Conservation (phyloP, 2,888 invertebrate species). For the Xestia sexstrigata region DNA sequence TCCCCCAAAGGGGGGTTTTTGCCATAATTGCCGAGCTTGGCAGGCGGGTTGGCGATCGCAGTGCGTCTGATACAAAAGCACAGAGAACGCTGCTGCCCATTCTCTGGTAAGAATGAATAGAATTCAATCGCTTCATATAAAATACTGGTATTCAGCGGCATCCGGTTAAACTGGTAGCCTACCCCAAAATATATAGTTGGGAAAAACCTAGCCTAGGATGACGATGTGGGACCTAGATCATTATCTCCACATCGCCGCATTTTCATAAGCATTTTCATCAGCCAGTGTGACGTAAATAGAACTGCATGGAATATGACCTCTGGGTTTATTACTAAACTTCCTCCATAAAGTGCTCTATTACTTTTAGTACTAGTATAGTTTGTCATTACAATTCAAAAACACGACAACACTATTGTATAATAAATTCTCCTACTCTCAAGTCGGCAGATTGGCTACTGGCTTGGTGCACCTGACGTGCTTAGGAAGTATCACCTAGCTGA, state of each 20-base stretch:
- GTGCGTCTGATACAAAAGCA: no score
- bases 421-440: neutral
- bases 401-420: neutral
- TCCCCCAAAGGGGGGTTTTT: no score
- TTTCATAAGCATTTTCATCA: no score
- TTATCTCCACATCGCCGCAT: no score
- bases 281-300: neutral
- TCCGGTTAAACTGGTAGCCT: neutral
- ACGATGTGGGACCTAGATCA: no score
- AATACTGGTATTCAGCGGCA: no score
- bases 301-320: neutral
- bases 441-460: slow-evolving; percentile 8
- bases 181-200: neutral
- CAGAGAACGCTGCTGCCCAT: no score
- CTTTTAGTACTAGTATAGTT: neutral
- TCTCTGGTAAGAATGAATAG: no score
- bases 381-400: slow-evolving; percentile 12
- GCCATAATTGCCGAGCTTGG: no score
- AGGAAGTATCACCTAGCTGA: neutral
- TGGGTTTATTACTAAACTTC: neutral
- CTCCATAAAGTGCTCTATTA: neutral
- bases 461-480: neutral
- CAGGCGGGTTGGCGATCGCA: no score
- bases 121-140: no score
- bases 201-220: neutral